A percentile compares a stretch with the other conserved stretches of the same genome.
Conservation (phyloP, 2,113 vertebrate species). For the Lates calcarifer region DNA sequence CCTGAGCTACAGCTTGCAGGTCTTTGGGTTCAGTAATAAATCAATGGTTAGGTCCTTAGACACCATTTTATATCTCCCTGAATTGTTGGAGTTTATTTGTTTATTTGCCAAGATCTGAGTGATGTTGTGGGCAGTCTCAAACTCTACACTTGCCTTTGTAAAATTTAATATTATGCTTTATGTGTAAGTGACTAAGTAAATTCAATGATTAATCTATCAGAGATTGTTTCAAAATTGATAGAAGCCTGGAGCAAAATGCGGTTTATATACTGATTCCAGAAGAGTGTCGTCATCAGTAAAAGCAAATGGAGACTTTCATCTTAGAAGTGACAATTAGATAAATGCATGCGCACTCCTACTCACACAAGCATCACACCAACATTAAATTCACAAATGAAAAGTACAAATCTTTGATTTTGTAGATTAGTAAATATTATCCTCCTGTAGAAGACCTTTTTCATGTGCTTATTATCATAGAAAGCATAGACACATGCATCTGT, state of each 20-base stretch:
- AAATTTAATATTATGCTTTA: background rate
- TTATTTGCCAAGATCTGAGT: background rate
- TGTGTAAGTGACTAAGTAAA: no score
- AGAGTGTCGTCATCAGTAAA: background rate
- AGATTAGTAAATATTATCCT: background rate
- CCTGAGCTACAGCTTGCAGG: slow-evolving; percentile 48
- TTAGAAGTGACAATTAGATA: no score
- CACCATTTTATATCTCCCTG: slow-evolving; percentile 29
- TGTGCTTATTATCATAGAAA: background rate
- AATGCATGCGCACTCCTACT: background rate
- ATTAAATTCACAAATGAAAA: background rate
- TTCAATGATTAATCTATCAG: background rate
- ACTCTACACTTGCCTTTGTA: background rate
- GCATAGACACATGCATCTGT: background rate
- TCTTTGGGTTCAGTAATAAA: slow-evolving; percentile 62
- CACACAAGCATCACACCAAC: background rate
- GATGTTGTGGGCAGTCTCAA: background rate
- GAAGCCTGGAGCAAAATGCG: background rate
- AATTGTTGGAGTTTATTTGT: background rate
- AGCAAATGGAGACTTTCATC: background rate
- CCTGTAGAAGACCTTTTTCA: background rate
- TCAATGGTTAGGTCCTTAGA: slow-evolving; percentile 45
- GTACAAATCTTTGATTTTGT: background rate
- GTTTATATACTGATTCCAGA: background rate
- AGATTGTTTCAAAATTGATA: background rate